Evolutionary conservation across 2,888 invertebrate species (phyloP).

Genomic region (Creontiades dilutus): DNA sequence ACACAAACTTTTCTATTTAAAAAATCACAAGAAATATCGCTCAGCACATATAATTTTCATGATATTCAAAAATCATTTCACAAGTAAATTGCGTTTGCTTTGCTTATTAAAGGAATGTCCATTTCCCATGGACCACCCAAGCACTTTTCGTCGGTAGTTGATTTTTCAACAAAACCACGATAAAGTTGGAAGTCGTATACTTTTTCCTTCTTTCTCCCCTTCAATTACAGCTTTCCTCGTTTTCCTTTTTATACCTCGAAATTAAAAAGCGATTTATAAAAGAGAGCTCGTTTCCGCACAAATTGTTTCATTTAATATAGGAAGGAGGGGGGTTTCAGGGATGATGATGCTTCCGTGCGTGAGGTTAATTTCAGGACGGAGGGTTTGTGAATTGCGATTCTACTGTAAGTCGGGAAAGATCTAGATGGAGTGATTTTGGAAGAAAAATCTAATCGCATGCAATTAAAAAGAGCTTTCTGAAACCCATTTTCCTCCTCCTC

Average conservation of each 20-base stretch:
- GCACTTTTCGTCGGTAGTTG: not conserved
- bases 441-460: slow-evolving; percentile 55
- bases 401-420: not conserved
- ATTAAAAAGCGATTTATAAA: slow-evolving; percentile 19
- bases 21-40: too few species aligned
- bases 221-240: not conserved
- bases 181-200: not conserved
- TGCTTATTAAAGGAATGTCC: too few species aligned
- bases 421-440: slow-evolving; percentile 9
- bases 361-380: slow-evolving; percentile 43
- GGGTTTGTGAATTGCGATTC: not conserved
- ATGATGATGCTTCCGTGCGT: slow-evolving; percentile 40
- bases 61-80: too few species aligned
- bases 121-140: too few species aligned
- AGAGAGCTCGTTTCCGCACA: slow-evolving; percentile 24
- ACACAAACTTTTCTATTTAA: too few species aligned
- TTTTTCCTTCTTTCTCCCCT: not conserved
- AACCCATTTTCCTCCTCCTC: not conserved
- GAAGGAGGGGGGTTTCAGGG: not conserved
- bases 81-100: too few species aligned
- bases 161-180: not conserved
- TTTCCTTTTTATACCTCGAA: not conserved
- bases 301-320: slow-evolving; percentile 19
- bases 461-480: slow-evolving; percentile 62
- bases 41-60: too few species aligned